Evolutionary conservation across 2,797 vertebrate genomes (phyloP).

Genomic region (Galaxias olidus): DNA sequence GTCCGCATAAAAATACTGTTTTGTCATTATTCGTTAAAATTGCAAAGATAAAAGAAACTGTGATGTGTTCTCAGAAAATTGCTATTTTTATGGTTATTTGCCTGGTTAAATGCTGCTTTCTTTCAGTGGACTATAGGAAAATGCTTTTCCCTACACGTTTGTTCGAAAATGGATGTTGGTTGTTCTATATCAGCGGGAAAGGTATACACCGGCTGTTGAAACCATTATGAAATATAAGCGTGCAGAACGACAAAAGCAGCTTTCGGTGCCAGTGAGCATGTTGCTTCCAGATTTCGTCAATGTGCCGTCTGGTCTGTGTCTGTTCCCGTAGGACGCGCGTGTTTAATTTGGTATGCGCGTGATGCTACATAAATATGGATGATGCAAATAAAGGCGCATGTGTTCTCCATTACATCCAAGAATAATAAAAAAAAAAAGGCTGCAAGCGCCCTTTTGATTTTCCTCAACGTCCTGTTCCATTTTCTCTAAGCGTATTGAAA

Average conservation of each 20-base stretch:
- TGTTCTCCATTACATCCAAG: slow-evolving; percentile 1
- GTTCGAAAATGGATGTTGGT: too few species aligned
- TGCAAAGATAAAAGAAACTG: too few species aligned
- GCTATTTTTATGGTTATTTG: too few species aligned
- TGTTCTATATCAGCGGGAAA: too few species aligned
- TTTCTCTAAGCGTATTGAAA: too few species aligned
- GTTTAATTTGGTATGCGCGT: background rate
- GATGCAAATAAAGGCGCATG: background rate
- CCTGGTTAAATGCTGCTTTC: too few species aligned
- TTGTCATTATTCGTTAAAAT: too few species aligned
- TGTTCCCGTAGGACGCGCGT: background rate
- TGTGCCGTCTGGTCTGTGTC: background rate
- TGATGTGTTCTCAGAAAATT: too few species aligned
- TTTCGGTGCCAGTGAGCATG: background rate
- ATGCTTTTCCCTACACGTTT: too few species aligned
- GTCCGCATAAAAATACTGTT: too few species aligned
- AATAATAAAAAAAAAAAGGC: background rate
- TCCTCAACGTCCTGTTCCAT: background rate
- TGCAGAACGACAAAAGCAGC: background rate
- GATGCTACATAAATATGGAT: slow-evolving; percentile 45
- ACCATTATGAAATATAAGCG: background rate
- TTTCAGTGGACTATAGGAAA: too few species aligned
- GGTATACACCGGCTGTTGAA: background rate
- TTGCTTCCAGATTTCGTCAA: slow-evolving; percentile 3
- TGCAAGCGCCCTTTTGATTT: background rate